Evolutionary conservation across 1,140 invertebrate species (phyloP).

Genomic region (Aphaenogaster ashmeadi): DNA sequence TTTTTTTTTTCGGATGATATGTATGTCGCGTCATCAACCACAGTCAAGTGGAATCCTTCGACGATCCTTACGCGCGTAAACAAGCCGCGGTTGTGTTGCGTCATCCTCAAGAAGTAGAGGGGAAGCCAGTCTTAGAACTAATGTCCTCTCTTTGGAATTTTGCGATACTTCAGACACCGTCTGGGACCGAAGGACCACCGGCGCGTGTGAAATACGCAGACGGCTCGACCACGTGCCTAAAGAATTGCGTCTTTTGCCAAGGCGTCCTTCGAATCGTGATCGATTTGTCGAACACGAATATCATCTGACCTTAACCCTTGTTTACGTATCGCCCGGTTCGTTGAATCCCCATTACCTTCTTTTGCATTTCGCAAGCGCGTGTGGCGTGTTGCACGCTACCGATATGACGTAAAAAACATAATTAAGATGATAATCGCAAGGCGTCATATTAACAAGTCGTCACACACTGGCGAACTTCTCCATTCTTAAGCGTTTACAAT

Average conservation of each 20-base stretch:
- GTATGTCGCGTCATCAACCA: slow-evolving; percentile 9
- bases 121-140: slow-evolving; percentile 44
- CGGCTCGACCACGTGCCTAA: slow-evolving; percentile 37
- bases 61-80: slow-evolving; percentile 31
- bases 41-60: neutral
- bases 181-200: neutral
- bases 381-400: neutral
- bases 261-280: slow-evolving; percentile 57
- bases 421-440: slow-evolving; percentile 1
- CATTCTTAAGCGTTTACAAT: slow-evolving; percentile 29
- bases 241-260: slow-evolving; percentile 61
- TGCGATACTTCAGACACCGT: slow-evolving; percentile 38
- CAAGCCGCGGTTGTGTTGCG: slow-evolving; percentile 21
- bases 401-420: slow-evolving; percentile 15
- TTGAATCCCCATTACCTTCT: slow-evolving; percentile 30
- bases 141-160: slow-evolving; percentile 48
- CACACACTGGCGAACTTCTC: neutral
- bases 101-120: slow-evolving; percentile 1
- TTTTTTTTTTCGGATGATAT: neutral
- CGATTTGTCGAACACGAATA: slow-evolving; percentile 46
- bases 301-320: slow-evolving; percentile 61
- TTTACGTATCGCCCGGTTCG: slow-evolving; percentile 45
- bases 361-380: slow-evolving; percentile 24
- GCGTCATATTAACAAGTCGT: neutral
- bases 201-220: slow-evolving; percentile 45